Conservation (phyloP, 1,140 invertebrate genomes). For the Nylanderia fulva region DNA sequence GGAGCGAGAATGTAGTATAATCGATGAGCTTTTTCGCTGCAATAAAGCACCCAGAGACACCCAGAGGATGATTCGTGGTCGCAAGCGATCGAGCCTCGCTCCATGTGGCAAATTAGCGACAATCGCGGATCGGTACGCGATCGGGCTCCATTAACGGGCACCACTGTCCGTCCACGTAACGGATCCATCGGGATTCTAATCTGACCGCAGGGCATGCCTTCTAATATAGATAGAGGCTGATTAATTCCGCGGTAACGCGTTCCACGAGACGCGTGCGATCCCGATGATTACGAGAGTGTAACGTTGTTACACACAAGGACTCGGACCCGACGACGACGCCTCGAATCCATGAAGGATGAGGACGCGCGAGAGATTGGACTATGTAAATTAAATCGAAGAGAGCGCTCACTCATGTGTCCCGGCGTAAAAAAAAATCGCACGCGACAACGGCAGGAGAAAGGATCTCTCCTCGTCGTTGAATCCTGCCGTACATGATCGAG, state of each 20-base stretch:
- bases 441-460: slow-evolving; percentile 27
- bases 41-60: not conserved
- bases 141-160: slow-evolving; percentile 78
- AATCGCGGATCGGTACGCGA: slow-evolving; percentile 43
- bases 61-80: not conserved
- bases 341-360: not conserved
- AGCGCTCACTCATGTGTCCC: slow-evolving; percentile 33
- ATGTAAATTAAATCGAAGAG: slow-evolving; percentile 70
- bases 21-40: slow-evolving; percentile 11
- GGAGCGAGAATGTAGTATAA: not conserved
- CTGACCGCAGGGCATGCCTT: slow-evolving; percentile 80
- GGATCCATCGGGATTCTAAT: slow-evolving; percentile 80
- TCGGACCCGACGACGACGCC: not conserved
- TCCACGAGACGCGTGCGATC: slow-evolving; percentile 71
- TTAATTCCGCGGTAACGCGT: slow-evolving; percentile 80
- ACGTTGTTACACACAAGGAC: slow-evolving; percentile 47
- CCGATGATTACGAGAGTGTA: slow-evolving; percentile 70
- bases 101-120: slow-evolving; percentile 49
- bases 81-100: not conserved
- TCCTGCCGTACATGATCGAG: slow-evolving; percentile 44
- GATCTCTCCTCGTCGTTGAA: not conserved
- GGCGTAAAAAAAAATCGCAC: slow-evolving; percentile 66
- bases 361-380: slow-evolving; percentile 35
- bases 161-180: slow-evolving; percentile 70
- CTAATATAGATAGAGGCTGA: slow-evolving; percentile 82